Evolutionary conservation across 2,797 vertebrate genomes (phyloP).

Genomic region (Nannoperca obscura): DNA sequence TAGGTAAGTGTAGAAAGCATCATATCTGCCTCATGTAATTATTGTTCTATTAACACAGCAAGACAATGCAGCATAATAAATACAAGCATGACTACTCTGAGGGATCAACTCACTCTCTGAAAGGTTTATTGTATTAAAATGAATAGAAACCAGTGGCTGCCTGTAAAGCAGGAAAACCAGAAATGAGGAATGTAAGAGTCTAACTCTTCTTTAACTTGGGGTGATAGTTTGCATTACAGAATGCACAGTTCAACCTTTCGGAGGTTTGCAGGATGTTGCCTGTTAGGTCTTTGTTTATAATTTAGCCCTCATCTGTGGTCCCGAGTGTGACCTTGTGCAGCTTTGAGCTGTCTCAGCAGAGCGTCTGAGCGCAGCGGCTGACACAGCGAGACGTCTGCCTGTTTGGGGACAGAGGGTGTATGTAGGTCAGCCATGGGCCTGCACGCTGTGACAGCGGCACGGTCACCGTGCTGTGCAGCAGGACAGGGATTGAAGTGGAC

Average conservation of each 20-base stretch:
- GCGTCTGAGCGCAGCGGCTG: slow-evolving; percentile 62
- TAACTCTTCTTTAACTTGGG: neutral
- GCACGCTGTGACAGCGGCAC: slow-evolving; percentile 73
- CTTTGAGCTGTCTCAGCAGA: slow-evolving; percentile 82
- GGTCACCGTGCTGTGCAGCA: slow-evolving; percentile 65
- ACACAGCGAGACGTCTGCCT: slow-evolving; percentile 75
- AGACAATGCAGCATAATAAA: neutral
- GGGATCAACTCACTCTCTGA: neutral
- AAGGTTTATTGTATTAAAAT: neutral
- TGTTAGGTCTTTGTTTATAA: slow-evolving; percentile 60
- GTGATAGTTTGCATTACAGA: neutral
- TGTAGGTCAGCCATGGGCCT: slow-evolving; percentile 80
- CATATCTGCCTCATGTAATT: neutral
- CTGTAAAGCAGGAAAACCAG: neutral
- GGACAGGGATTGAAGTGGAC: slow-evolving; percentile 82
- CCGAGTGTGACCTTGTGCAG: slow-evolving; percentile 74
- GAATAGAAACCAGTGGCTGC: neutral
- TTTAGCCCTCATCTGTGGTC: slow-evolving; percentile 46
- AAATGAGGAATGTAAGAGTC: neutral
- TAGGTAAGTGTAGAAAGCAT: neutral
- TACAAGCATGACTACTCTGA: neutral
- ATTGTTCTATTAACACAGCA: neutral
- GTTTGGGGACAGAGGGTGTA: slow-evolving; percentile 78
- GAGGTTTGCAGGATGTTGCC: slow-evolving; percentile 34
- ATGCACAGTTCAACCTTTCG: neutral